Evolutionary conservation across 2,888 invertebrate genomes (phyloP), one percentile per base, ranked within the genome.

Genomic region (Tetropium fuscum): DNA sequence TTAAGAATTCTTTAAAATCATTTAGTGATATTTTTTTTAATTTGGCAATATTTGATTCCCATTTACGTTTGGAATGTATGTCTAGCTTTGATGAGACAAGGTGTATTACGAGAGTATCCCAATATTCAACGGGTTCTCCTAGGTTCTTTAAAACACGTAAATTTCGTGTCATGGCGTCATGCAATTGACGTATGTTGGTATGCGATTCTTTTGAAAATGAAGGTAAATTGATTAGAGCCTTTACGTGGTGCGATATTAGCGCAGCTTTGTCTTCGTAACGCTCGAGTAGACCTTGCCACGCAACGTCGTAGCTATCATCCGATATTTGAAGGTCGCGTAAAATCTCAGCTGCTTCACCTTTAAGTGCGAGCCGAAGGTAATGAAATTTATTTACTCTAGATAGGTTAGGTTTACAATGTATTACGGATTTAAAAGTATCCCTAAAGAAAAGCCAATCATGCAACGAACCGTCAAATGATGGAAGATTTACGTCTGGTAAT

Each of bases 381-480:
- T 55, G 47, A 8, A 47, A 27, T 55, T 55, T 45, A 18, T 55
- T 27, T 38, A 55, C 45, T 36, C 47, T 41, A 2, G 47, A 55
- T 16, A 55, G 19, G 11, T 40, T 36, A 16, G 5, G 40, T 16
- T 40, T 40, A 40, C n/a, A 16, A 6, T 40, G 40, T 16, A 40
- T 40, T 8, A 40, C 40, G 3, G 40, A 40, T 10, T 10, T 40
- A 18, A 40, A 40, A 1, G 40, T 40, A 16, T 18, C 40, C 18
- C 18, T n/a, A 15, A 40, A 40, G n/a, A 13, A 18, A 2, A 40
- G 18, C 40, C 40, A 18, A 18, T 40, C 18, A 7, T 40, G 16
- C 8, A 40, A 40, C 15, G 18, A 15, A 40, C 40, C 27, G 20
- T 25, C 40, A 20, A 40, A 40, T 19, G 22, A 19, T 2, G 40